A percentile compares a stretch with the other conserved stretches of the same genome.
These are phyloP conservation scores for Gymnogyps californianus DNA, from an alignment of 2,113 vertebrate species.

Conservation along the genomic window DNA sequence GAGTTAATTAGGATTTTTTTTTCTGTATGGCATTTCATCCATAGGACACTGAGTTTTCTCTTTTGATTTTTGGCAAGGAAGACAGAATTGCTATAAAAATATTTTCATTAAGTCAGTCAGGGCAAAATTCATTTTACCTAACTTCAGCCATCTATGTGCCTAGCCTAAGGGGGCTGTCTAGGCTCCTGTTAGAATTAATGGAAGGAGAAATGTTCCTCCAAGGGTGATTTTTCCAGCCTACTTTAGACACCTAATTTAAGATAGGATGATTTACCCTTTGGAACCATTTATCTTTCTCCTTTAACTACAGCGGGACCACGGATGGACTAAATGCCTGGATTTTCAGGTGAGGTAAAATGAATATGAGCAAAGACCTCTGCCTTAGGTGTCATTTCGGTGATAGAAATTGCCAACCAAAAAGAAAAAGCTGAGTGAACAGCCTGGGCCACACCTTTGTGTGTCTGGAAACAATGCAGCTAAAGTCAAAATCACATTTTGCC, in stretches of 20 bases:
- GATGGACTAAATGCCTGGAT: background rate
- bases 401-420: background rate
- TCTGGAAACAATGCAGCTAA: background rate
- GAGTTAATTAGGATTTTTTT: background rate
- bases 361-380: background rate
- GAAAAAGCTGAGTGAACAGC: background rate
- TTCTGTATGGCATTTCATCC: background rate
- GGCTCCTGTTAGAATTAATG: background rate
- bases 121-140: background rate
- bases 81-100: background rate
- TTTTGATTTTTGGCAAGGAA: background rate
- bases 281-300: background rate
- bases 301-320: background rate
- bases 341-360: background rate
- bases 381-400: background rate
- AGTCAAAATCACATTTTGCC: background rate
- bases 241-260: background rate
- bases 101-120: background rate
- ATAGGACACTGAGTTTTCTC: background rate
- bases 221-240: background rate
- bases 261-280: background rate
- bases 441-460: background rate
- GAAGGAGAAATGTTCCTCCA: background rate
- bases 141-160: background rate
- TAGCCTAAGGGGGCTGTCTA: background rate